Evolutionary conservation across 2,888 invertebrate genomes (phyloP), one percentile per base, ranked within the genome.

Genomic region (Pristionchus arcanus): DNA sequence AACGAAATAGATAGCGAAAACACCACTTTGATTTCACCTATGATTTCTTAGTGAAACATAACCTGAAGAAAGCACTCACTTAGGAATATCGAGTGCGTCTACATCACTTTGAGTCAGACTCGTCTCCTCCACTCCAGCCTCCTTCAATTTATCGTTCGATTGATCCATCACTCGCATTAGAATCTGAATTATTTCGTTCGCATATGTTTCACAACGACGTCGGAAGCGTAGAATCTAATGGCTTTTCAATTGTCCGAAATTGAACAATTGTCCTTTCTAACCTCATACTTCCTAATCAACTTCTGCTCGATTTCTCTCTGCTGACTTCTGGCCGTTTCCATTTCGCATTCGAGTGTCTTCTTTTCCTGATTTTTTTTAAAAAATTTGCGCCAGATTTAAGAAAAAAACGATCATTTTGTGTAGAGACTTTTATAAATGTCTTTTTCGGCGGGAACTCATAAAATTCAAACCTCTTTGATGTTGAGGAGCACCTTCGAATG

Each of bases 401-500:
- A 34, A 77, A 77, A 77, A 71, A 2, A 13, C 2, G 37, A 4
- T 74, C 28, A 25, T 74, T 37, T 37, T 16, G 15, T 74, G 34
- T 37, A 37, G 19, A 34, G 11, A 28, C 66, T 66, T 74, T 19
- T 42, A 68, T n/a, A 7, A 3, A 49, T 63, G 31, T 3, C 42
- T 74, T 25, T n/a, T 15, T 37, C 37, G 25, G 53, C 83, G 53
- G 28, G 49, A 34, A 55, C 1, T 55, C 2, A 1, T 85, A 31
- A 15, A 53, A 81, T 28, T 25, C 71, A 19, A 19, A 92, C 94
- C 92, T 94, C 93, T 90, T 94, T 94, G 71, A 94, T 94, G 63
- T 90, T 89, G 88, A 93, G 94, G 89, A 94, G 94, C 34, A 94
- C 93, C 42, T 94, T 94, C 13, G 93, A 93, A 86, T 94, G 94